phyloP scores from a whole-genome alignment of 64 coral and sea anemone species.

The Pachyseris speciosa region DNA sequence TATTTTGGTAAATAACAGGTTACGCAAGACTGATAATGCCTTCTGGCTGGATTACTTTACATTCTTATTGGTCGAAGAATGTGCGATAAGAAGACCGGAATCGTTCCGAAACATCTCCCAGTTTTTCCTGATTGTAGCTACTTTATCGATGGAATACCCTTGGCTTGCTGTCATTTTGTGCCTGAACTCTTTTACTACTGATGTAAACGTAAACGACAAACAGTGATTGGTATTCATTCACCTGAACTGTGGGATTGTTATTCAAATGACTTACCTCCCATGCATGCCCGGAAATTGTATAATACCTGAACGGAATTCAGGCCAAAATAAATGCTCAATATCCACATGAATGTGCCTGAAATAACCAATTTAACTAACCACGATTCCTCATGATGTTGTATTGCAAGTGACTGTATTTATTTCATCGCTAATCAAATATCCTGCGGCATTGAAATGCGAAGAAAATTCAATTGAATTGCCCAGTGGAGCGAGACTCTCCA shows the following conservation, averaged over 20 bases:
- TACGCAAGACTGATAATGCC: not conserved
- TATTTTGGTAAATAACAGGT: not conserved
- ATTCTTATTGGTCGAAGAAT: conserved; percentile 1
- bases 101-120: not conserved
- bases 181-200: too few species aligned
- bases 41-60: not conserved
- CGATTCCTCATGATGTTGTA: not conserved
- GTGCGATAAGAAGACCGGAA: not conserved
- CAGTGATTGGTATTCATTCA: not conserved
- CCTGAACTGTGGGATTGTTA: too few species aligned
- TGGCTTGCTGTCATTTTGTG: not conserved
- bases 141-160: not conserved
- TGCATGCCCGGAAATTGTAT: too few species aligned
- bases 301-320: too few species aligned
- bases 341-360: not conserved
- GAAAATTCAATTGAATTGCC: not conserved
- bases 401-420: not conserved
- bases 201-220: not conserved
- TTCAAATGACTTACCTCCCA: too few species aligned
- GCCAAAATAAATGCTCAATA: not conserved
- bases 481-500: not conserved
- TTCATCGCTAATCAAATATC: not conserved
- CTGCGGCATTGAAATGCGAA: not conserved
- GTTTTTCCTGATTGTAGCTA: not conserved
- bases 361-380: not conserved